These are phyloP conservation scores for Heterodera schachtii DNA, from an alignment of 1,140 invertebrate genomes.

Conservation along the genomic window DNA sequence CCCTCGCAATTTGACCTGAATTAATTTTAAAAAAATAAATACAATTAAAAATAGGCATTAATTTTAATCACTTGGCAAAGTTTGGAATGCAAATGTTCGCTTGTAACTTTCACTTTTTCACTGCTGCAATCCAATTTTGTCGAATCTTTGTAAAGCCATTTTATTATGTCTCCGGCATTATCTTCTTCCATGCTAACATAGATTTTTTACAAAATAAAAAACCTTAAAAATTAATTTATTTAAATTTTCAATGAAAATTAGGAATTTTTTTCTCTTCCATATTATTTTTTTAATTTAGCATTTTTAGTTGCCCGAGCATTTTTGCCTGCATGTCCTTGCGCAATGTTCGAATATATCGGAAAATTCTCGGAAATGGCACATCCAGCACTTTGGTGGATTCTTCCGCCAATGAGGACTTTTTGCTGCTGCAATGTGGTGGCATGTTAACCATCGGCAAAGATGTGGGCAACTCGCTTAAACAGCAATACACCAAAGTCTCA, in stretches of 20 bases:
- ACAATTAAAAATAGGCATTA: not conserved
- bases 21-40: not conserved
- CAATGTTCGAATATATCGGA: conserved; percentile 54
- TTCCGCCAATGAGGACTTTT: conserved; percentile 37
- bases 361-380: conserved; percentile 31
- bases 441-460: conserved; percentile 36
- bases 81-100: not conserved
- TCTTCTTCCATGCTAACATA: conserved; percentile 35
- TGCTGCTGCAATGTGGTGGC: conserved; percentile 54
- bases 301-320: not conserved
- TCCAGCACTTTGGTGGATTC: conserved; percentile 48
- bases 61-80: conserved; percentile 1
- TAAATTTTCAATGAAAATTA: too few species aligned
- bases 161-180: conserved; percentile 38
- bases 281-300: not conserved
- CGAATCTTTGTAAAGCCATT: conserved; percentile 36
- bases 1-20: conserved; percentile 54
- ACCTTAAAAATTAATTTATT: too few species aligned
- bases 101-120: conserved; percentile 19
- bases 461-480: conserved; percentile 43
- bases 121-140: conserved; percentile 35
- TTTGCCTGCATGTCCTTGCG: conserved; percentile 38
- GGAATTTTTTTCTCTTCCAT: too few species aligned
- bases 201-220: too few species aligned
- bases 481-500: conserved; percentile 54